Evolutionary conservation across 1,140 invertebrate species (phyloP).

Genomic region (Euglossa dilemma): DNA sequence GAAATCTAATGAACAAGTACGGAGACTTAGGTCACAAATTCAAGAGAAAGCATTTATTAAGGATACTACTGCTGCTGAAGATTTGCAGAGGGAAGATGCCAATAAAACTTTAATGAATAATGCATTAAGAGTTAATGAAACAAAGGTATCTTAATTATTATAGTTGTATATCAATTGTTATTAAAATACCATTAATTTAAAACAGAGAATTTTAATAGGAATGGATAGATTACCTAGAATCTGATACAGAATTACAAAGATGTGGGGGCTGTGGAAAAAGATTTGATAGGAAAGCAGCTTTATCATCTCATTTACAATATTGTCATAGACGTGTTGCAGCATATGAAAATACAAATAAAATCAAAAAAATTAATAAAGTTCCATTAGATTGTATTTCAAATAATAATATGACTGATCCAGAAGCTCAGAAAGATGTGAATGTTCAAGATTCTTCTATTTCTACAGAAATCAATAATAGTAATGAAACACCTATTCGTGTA

Average conservation of each 20-base stretch:
- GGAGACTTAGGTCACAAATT: conserved; percentile 84
- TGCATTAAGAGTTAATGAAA: conserved; percentile 17
- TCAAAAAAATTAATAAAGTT: conserved; percentile 45
- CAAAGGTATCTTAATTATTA: conserved; percentile 30
- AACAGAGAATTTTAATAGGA: conserved; percentile 29
- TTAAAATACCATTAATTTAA: conserved; percentile 20
- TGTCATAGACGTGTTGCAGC: conserved; percentile 77
- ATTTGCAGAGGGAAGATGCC: conserved; percentile 49
- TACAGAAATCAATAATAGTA: conserved; percentile 17
- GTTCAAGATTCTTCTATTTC: conserved; percentile 6
- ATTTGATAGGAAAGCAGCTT: conserved; percentile 86
- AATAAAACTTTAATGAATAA: background rate
- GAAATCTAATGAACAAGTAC: conserved; percentile 85
- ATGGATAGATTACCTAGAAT: conserved; percentile 85
- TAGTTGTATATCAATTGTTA: background rate
- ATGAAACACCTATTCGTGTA: conserved; percentile 55
- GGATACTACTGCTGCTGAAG: conserved; percentile 74
- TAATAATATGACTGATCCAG: background rate
- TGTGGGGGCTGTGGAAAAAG: conserved; percentile 87
- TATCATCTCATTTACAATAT: conserved; percentile 85
- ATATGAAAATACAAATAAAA: conserved; percentile 62
- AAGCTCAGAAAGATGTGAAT: background rate
- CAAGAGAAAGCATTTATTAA: conserved; percentile 84
- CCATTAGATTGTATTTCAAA: background rate
- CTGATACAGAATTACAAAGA: conserved; percentile 83